phyloP scores from a whole-genome alignment of 2,113 vertebrate genomes.

The Onychorhynchus coronatus region DNA sequence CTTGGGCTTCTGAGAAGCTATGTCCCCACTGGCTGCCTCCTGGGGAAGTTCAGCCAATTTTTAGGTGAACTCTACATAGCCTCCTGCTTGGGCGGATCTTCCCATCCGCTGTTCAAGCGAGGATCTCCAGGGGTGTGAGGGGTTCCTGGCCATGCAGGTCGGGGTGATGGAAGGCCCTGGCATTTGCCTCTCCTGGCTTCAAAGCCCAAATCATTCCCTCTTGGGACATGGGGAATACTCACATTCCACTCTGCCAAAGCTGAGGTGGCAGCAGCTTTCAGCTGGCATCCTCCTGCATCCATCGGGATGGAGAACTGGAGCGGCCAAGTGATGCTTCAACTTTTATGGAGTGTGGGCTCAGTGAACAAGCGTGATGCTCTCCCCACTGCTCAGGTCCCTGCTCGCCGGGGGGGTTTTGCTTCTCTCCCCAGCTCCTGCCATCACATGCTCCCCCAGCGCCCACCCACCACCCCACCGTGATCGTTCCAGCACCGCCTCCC shows the following conservation, averaged over 20 bases:
- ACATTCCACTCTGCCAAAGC: accelerated
- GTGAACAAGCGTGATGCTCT: accelerated
- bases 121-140: background rate
- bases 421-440: constrained; percentile 79
- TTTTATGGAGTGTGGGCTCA: accelerated
- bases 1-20: background rate
- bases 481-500: constrained; percentile 88
- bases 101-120: background rate
- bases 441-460: constrained; percentile 84
- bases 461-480: constrained; percentile 94
- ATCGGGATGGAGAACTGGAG: background rate
- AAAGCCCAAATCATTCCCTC: background rate
- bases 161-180: background rate
- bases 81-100: background rate
- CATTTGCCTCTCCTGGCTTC: background rate
- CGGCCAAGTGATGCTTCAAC: background rate
- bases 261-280: background rate
- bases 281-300: accelerated
- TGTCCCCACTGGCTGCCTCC: background rate
- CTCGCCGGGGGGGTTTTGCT: background rate
- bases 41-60: constrained; percentile 3
- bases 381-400: background rate
- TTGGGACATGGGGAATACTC: accelerated
- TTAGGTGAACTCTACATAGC: constrained; percentile 31
- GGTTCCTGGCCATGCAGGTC: background rate